phyloP scores from a whole-genome alignment of 1,140 invertebrate species.

The Drosophila obscura region DNA sequence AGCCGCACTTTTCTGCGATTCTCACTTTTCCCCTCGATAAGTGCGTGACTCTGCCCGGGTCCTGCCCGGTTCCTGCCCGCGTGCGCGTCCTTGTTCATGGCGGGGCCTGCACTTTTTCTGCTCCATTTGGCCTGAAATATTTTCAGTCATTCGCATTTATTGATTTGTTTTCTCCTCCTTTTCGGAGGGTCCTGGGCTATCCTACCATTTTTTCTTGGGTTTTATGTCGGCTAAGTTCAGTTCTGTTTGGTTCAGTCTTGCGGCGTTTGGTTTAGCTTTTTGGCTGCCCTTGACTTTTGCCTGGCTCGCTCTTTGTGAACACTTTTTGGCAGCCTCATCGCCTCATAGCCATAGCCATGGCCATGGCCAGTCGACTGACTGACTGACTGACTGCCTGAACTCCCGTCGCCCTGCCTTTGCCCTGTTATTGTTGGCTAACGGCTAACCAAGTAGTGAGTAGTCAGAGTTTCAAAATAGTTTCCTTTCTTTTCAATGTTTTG shows the following conservation, averaged over 20 bases:
- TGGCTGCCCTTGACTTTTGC: constrained; percentile 74
- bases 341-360: constrained; percentile 60
- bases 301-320: constrained; percentile 72
- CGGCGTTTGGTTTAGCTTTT: constrained; percentile 22
- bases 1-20: neutral
- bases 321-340: constrained; percentile 77
- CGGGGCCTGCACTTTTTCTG: constrained; percentile 45
- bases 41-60: neutral
- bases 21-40: too few relatives aligned
- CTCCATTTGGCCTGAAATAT: constrained; percentile 46
- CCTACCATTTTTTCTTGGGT: constrained; percentile 15
- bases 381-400: neutral
- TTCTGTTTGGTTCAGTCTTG: constrained; percentile 19
- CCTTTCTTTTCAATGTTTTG: constrained; percentile 23
- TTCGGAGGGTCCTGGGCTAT: neutral
- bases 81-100: constrained; percentile 25
- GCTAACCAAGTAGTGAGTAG: constrained; percentile 45
- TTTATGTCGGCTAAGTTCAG: constrained; percentile 18
- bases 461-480: constrained; percentile 73
- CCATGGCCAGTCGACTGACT: neutral
- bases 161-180: constrained; percentile 57
- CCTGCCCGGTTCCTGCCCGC: constrained; percentile 5
- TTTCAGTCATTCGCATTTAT: constrained; percentile 55
- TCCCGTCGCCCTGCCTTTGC: constrained; percentile 7
- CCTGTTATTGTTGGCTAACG: constrained; percentile 50